Evolutionary conservation across 2,113 vertebrate genomes (phyloP).

Genomic region (Piprites chloris): DNA sequence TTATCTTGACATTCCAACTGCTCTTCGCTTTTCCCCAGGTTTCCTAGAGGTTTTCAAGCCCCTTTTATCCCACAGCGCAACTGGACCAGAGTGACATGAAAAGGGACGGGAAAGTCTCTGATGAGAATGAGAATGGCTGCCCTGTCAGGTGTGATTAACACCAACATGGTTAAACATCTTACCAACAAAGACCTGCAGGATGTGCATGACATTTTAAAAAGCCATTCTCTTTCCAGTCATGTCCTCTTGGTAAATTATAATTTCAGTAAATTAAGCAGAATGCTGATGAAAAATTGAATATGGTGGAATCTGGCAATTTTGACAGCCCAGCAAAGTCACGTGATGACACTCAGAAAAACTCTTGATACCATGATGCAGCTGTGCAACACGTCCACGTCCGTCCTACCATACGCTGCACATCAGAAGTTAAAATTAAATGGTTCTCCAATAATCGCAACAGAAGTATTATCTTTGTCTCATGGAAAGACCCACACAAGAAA

Average conservation of each 20-base stretch:
- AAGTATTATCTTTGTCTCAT: not conserved
- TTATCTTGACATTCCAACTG: not conserved
- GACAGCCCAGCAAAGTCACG: slow-evolving; percentile 5
- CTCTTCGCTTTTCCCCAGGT: not conserved
- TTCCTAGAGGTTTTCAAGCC: not conserved
- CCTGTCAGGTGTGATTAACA: slow-evolving; percentile 53
- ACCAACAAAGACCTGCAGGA: not conserved
- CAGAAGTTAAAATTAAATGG: slow-evolving; percentile 32
- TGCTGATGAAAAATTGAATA: slow-evolving; percentile 52
- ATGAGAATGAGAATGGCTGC: not conserved
- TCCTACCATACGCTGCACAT: not conserved
- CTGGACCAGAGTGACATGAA: not conserved
- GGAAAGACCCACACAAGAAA: not conserved
- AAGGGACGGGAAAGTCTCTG: not conserved
- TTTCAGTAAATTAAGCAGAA: slow-evolving; percentile 63
- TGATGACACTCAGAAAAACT: slow-evolving; percentile 15
- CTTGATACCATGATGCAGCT: not conserved
- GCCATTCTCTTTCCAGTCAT: slow-evolving; percentile 35
- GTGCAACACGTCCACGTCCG: not conserved
- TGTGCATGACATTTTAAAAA: slow-evolving; percentile 31
- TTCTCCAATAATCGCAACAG: slow-evolving; percentile 12
- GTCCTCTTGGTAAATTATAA: slow-evolving; percentile 43
- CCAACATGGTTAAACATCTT: not conserved
- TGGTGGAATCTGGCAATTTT: slow-evolving; percentile 9
- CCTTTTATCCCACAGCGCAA: not conserved